These are phyloP conservation scores for Drusus annulatus DNA, from an alignment of 1,140 invertebrate species.

Conservation along the genomic window DNA sequence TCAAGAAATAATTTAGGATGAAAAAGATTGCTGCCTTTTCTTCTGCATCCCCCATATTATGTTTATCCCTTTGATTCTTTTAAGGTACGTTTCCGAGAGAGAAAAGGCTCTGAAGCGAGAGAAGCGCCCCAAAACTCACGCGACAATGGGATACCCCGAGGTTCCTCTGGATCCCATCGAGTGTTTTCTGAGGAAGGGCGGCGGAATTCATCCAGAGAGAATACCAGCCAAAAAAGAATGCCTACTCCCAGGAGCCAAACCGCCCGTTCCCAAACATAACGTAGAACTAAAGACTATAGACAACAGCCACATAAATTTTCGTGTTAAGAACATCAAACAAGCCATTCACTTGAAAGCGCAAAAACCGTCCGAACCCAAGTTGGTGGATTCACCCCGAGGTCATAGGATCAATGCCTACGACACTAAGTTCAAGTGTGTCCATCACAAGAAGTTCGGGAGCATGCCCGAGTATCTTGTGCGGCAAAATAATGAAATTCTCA, in stretches of 20 bases:
- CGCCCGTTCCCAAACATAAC: neutral
- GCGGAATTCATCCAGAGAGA: constrained; percentile 37
- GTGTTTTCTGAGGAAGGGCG: constrained; percentile 42
- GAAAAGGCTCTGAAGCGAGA: constrained; percentile 11
- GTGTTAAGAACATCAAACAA: constrained; percentile 40
- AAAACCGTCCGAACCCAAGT: neutral
- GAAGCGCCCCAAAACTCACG: constrained; percentile 27
- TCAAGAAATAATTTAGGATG: too few relatives aligned
- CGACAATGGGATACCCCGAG: constrained; percentile 41
- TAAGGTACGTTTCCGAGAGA: constrained; percentile 27
- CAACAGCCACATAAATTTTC: constrained; percentile 26
- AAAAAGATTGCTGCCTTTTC: neutral
- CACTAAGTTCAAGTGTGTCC: constrained; percentile 30
- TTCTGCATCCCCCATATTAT: too few relatives aligned
- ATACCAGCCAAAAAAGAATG: neutral
- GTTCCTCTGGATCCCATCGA: constrained; percentile 20
- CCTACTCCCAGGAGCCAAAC: neutral
- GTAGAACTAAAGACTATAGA: neutral
- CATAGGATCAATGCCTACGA: constrained; percentile 31
- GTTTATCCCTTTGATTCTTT: neutral
- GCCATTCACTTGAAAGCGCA: constrained; percentile 29
- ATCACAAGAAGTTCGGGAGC: constrained; percentile 41
- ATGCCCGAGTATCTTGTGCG: constrained; percentile 47
- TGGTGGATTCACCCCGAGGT: constrained; percentile 43
- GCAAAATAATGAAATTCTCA: constrained; percentile 38